A percentile compares a stretch with the other conserved stretches of the same genome.
Evolutionary conservation across 2,888 invertebrate genomes (phyloP).

Genomic region (Thalpophila matura): DNA sequence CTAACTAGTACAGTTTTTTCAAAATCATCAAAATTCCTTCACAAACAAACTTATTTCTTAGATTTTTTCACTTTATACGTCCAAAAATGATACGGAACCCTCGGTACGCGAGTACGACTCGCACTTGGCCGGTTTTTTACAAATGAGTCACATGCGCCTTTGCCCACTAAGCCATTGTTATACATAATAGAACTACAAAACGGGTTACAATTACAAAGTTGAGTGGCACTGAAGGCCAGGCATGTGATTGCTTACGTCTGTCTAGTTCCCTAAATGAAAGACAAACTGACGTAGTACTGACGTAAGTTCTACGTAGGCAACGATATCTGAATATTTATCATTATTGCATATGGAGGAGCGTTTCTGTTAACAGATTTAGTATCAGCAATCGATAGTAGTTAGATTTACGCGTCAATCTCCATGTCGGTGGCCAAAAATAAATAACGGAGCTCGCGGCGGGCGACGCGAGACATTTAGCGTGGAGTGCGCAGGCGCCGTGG

Average conservation of each 20-base stretch:
- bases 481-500: constrained; percentile 67
- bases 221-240: constrained; percentile 54
- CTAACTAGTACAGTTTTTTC: too few species aligned
- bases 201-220: constrained; percentile 44
- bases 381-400: constrained; percentile 61
- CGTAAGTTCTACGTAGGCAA: constrained; percentile 56
- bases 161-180: constrained; percentile 42
- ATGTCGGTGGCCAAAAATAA: constrained; percentile 71
- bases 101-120: too few species aligned
- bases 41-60: too few species aligned
- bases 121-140: too few species aligned
- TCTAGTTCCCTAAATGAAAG: constrained; percentile 36
- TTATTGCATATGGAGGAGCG: constrained; percentile 48
- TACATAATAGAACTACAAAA: constrained; percentile 48
- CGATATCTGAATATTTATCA: constrained; percentile 53
- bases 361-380: constrained; percentile 61
- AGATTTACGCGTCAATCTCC: constrained; percentile 60
- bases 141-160: constrained; percentile 28
- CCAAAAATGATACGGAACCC: too few species aligned
- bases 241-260: constrained; percentile 44
- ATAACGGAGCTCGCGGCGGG: constrained; percentile 62
- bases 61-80: too few species aligned
- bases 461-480: constrained; percentile 79
- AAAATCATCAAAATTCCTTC: too few species aligned
- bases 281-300: constrained; percentile 52